Percentiles rank a stretch among this genome's conserved stretches.
These are phyloP conservation scores for Caenorhabditis becei DNA, from an alignment of 2,888 invertebrate genomes.

Conservation along the genomic window DNA sequence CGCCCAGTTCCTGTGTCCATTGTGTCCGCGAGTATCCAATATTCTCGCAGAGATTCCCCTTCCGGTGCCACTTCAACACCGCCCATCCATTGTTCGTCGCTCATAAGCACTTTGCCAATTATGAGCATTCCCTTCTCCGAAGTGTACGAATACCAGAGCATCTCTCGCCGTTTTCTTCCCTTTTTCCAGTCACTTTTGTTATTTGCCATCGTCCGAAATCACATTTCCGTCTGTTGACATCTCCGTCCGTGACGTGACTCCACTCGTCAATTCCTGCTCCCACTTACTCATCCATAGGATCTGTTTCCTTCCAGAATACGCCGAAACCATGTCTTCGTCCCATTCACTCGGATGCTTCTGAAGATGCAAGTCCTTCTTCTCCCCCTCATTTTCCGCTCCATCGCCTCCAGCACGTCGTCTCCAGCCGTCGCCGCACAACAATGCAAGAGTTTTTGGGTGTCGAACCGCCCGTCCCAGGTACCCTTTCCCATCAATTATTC, in stretches of 20 bases:
- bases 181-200: background rate
- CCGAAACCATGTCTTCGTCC: background rate
- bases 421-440: background rate
- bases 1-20: slow-evolving; percentile 12
- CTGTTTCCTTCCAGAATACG: background rate
- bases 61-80: slow-evolving; percentile 29
- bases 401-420: slow-evolving; percentile 19
- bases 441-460: slow-evolving; percentile 67
- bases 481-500: background rate
- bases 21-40: slow-evolving; percentile 52
- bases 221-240: slow-evolving; percentile 13
- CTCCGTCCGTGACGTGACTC: background rate
- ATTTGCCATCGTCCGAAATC: slow-evolving; percentile 12
- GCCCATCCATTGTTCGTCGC: slow-evolving; percentile 2
- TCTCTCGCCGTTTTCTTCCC: background rate
- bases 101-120: slow-evolving; percentile 12
- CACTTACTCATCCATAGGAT: slow-evolving; percentile 40
- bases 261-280: background rate
- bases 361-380: slow-evolving; percentile 44
- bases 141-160: background rate
- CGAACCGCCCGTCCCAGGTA: slow-evolving; percentile 67
- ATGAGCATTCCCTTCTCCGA: slow-evolving; percentile 5
- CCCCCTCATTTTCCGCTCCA: slow-evolving; percentile 42
- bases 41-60: slow-evolving; percentile 35
- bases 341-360: slow-evolving; percentile 20